These are phyloP conservation scores for Halocynthia aurantium DNA, from an alignment of 23 tunicate genomes.

Conservation along the genomic window DNA sequence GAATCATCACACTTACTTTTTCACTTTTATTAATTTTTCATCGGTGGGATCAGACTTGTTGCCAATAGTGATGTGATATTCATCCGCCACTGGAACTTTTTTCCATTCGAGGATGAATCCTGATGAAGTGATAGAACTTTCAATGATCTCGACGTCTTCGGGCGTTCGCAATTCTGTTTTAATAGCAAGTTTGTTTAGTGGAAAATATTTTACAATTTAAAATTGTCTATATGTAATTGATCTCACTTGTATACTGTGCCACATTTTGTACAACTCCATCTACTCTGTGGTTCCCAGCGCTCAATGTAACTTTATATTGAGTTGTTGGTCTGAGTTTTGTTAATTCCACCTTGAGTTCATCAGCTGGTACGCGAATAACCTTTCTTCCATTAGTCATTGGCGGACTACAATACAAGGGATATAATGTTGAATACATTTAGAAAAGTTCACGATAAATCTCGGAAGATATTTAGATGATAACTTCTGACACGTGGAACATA, in stretches of 20 bases:
- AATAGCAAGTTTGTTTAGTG: neutral
- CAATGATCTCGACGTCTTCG: constrained; percentile 28
- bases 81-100: constrained; percentile 42
- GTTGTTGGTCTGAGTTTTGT: constrained; percentile 47
- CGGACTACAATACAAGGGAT: constrained; percentile 38
- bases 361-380: constrained; percentile 16
- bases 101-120: constrained; percentile 43
- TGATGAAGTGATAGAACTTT: constrained; percentile 48
- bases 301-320: constrained; percentile 49
- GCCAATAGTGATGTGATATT: constrained; percentile 22
- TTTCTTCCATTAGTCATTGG: constrained; percentile 20
- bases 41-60: neutral
- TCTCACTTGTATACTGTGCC: constrained; percentile 61
- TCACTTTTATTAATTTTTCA: neutral
- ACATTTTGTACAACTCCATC: constrained; percentile 42
- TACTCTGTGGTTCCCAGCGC: constrained; percentile 43
- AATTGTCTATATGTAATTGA: neutral
- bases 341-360: constrained; percentile 31
- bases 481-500: no score
- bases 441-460: no score
- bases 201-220: neutral
- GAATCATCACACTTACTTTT: neutral
- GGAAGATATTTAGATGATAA: no score
- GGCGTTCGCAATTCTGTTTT: constrained; percentile 66
- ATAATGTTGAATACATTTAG: neutral